Evolutionary conservation across 2,888 invertebrate genomes (phyloP), one percentile per base, ranked within the genome.

Genomic region (Chrysina gloriosa): DNA sequence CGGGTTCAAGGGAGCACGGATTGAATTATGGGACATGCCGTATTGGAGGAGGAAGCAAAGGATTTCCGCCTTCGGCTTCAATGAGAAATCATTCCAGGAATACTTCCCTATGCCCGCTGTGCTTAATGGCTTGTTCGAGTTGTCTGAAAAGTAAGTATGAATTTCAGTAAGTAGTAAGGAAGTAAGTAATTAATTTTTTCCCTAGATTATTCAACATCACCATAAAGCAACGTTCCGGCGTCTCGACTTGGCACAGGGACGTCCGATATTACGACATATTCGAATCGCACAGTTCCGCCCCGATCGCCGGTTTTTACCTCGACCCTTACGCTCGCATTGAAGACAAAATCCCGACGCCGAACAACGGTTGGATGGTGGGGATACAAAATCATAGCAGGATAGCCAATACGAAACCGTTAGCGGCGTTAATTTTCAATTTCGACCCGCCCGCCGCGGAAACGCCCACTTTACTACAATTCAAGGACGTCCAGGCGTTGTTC

Each of bases 91-190:
- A 73, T 85, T 94, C 7, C 85, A 89, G 19, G 89, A 93, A 78
- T 97, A 92, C 82, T 97, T 98, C 78, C 94, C 95, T 0, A 81
- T 96, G 3, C 89, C 91, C 0, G 88, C 87, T 75, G 96, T 97
- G 0, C 84, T 97, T n/a, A 85, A 88, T 2, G 93, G 92, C 14
- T 83, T 97, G 2, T 93, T 96, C 77, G 84, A 88, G 65, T 84
- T 97, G 9, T 89, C 91, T 75, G 90, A 92, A 73, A 87, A 87
- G 61, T 84, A 97, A 3, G 27, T 6, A n/a, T 7, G 3, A 21
- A 16, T 21, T 45, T 9, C 3, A 6, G 0, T 11, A 2, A 4
- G 19, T 19, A 9, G 9, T 19, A 1, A 7, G 4, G 9, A 19
- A 19, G 9, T 47, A 16, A n/a, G n/a, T n/a, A n/a, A n/a, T n/a